Evolutionary conservation across 2,888 invertebrate species (phyloP).

Genomic region (Dicycla oo): DNA sequence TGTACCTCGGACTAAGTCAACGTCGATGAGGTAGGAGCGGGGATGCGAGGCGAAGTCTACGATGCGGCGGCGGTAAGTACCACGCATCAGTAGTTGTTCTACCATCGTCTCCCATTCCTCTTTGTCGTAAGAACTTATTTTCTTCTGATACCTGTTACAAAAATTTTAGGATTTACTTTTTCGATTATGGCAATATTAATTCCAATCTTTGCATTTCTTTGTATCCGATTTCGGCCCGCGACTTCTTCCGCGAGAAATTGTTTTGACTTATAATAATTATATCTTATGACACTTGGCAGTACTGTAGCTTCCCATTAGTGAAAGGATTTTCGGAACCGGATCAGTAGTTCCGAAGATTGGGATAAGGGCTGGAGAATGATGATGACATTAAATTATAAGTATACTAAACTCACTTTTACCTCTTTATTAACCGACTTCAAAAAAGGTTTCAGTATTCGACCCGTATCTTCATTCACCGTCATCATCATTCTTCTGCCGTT

Average conservation of each 20-base stretch:
- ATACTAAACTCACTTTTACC: too few relatives aligned
- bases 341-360: too few relatives aligned
- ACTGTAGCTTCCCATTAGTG: too few relatives aligned
- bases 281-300: not conserved
- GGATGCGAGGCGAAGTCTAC: constrained; percentile 96
- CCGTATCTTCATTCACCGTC: too few relatives aligned
- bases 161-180: not conserved
- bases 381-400: too few relatives aligned
- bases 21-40: constrained; percentile 98
- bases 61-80: constrained; percentile 91
- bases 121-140: constrained; percentile 99
- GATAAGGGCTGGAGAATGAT: too few relatives aligned
- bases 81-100: constrained; percentile 92
- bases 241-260: not conserved
- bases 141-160: constrained; percentile 95
- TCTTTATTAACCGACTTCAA: too few relatives aligned
- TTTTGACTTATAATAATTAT: not conserved
- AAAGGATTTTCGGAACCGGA: too few relatives aligned
- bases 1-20: constrained; percentile 98
- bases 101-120: constrained; percentile 99
- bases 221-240: not conserved
- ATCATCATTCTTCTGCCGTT: too few relatives aligned
- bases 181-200: too few relatives aligned
- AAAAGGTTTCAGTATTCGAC: too few relatives aligned
- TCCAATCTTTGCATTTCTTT: not conserved